A percentile compares a stretch with the other conserved stretches of the same genome.
These are phyloP conservation scores for Scytalopus superciliaris DNA, from an alignment of 2,113 vertebrate species.

Conservation along the genomic window DNA sequence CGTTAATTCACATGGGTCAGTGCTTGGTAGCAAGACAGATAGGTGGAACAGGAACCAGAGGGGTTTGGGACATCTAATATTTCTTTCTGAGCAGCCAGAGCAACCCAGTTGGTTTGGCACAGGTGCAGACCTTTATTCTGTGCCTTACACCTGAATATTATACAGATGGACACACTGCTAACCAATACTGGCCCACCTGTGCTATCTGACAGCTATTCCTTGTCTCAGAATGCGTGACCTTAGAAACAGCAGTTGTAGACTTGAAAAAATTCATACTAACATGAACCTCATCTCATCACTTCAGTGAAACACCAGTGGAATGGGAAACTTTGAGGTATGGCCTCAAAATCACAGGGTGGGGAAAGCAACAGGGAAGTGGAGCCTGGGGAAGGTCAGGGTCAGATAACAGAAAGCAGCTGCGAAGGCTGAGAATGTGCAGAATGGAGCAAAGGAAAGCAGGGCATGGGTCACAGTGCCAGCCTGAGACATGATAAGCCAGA, in stretches of 20 bases:
- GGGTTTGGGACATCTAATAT: neutral
- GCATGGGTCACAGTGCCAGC: neutral
- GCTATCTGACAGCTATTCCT: neutral
- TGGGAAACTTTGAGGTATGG: neutral
- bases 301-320: neutral
- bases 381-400: neutral
- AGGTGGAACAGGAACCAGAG: neutral
- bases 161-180: neutral
- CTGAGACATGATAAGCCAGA: neutral
- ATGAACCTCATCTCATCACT: neutral
- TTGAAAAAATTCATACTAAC: neutral
- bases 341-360: neutral
- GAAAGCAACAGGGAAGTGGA: neutral
- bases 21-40: neutral
- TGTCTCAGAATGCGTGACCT: neutral
- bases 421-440: neutral
- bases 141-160: neutral
- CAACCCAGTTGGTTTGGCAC: neutral
- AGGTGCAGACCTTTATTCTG: neutral
- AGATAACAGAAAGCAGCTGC: neutral
- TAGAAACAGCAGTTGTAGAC: neutral
- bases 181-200: neutral
- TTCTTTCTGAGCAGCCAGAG: neutral
- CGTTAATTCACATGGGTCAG: neutral
- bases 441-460: neutral